Percentiles rank a stretch among this genome's conserved stretches.
Evolutionary conservation across 2,797 vertebrate species (phyloP).

Genomic region (Oreortyx pictus): DNA sequence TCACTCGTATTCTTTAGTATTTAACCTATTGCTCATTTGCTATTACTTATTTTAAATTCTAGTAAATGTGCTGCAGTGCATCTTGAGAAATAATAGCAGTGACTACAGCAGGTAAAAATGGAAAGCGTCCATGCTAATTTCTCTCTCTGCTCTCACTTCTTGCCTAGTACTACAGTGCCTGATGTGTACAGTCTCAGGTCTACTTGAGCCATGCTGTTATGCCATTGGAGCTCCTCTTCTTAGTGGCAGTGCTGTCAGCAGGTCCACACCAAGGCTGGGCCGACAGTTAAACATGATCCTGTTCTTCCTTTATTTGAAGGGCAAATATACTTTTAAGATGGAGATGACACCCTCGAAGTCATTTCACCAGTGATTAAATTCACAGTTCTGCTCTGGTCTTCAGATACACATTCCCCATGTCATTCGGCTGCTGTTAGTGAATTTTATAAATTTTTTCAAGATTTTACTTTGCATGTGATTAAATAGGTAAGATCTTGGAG

Average conservation of each 20-base stretch:
- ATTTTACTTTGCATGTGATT: neutral
- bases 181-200: neutral
- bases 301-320: neutral
- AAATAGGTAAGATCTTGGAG: neutral
- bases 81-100: neutral
- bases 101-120: neutral
- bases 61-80: neutral
- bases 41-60: neutral
- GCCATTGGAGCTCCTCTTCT: neutral
- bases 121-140: neutral
- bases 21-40: neutral
- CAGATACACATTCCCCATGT: neutral
- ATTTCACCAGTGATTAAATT: neutral
- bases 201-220: neutral
- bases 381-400: neutral
- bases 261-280: fast-evolving
- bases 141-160: neutral
- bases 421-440: neutral
- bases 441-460: neutral
- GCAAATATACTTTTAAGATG: neutral
- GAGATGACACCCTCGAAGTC: neutral
- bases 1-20: neutral
- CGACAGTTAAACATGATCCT: neutral
- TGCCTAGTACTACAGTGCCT: fast-evolving
- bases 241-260: neutral